A percentile compares a stretch with the other conserved stretches of the same genome.
Evolutionary conservation across 1,140 invertebrate species (phyloP).

Genomic region (Brachionus sp.): DNA sequence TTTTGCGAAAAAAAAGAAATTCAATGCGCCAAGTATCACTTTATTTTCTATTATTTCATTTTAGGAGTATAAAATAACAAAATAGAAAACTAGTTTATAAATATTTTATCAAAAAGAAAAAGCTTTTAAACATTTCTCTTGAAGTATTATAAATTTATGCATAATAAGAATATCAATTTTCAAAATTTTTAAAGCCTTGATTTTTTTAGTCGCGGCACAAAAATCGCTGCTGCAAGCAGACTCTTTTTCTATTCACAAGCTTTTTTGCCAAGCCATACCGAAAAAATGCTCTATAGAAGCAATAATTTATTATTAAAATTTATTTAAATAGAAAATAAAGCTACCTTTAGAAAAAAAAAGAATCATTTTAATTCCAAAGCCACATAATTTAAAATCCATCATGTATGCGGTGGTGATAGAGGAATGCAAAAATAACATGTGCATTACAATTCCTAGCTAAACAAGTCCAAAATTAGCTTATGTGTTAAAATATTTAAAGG

Average conservation of each 20-base stretch:
- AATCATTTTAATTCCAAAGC: not conserved
- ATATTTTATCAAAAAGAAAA: not conserved
- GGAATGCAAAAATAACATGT: slow-evolving; percentile 1
- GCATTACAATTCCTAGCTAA: not conserved
- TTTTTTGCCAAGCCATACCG: not conserved
- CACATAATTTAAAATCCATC: not conserved
- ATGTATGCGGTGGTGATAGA: not conserved
- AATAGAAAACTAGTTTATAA: not conserved
- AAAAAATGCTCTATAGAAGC: not conserved
- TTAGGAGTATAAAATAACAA: not conserved
- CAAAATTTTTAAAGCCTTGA: not conserved
- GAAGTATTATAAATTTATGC: not conserved
- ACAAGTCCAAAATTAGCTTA: not conserved
- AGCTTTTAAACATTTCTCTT: not conserved
- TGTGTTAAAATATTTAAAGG: not conserved
- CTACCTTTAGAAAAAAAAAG: not conserved
- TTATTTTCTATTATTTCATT: not conserved
- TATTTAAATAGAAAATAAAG: not conserved
- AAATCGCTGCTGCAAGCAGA: not conserved
- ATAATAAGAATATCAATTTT: not conserved
- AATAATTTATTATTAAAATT: not conserved
- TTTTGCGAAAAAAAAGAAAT: not conserved
- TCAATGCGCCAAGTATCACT: not conserved
- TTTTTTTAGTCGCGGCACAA: not conserved
- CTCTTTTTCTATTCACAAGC: not conserved